These are phyloP conservation scores for Agapornis canus DNA, from an alignment of 2,797 vertebrate species.

Conservation along the genomic window DNA sequence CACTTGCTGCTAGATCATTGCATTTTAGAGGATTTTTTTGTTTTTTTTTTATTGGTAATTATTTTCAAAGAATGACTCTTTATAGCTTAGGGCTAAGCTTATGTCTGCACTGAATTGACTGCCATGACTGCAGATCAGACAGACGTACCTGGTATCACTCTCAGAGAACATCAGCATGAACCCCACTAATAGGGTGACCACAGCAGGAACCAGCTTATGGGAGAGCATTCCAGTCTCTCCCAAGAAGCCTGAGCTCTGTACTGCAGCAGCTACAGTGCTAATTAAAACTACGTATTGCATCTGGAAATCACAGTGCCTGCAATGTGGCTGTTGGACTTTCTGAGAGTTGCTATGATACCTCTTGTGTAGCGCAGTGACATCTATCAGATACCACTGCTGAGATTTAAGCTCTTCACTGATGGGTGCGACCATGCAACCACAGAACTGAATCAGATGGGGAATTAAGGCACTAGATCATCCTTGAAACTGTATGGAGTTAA, in stretches of 20 bases:
- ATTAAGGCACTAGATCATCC: background rate
- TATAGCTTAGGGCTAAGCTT: background rate
- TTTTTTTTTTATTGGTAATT: background rate
- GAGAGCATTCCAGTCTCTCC: background rate
- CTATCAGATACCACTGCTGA: background rate
- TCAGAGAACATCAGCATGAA: background rate
- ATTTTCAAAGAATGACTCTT: background rate
- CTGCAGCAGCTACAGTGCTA: background rate
- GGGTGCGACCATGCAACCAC: background rate
- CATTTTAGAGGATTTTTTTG: background rate
- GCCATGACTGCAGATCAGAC: background rate
- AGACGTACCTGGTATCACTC: background rate
- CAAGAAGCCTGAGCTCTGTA: background rate
- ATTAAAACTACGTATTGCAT: rapidly evolving
- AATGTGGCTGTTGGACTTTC: background rate
- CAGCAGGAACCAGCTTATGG: background rate
- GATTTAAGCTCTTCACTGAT: background rate
- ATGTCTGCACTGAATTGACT: background rate
- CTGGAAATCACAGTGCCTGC: background rate
- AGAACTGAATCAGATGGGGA: background rate
- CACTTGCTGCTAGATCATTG: background rate
- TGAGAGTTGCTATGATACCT: background rate
- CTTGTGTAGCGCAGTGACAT: background rate
- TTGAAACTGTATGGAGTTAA: background rate
- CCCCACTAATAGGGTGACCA: background rate